Percentiles rank a stretch among this genome's conserved stretches.
Evolutionary conservation across 2,113 vertebrate genomes (phyloP).

Genomic region (Cinclus cinclus): DNA sequence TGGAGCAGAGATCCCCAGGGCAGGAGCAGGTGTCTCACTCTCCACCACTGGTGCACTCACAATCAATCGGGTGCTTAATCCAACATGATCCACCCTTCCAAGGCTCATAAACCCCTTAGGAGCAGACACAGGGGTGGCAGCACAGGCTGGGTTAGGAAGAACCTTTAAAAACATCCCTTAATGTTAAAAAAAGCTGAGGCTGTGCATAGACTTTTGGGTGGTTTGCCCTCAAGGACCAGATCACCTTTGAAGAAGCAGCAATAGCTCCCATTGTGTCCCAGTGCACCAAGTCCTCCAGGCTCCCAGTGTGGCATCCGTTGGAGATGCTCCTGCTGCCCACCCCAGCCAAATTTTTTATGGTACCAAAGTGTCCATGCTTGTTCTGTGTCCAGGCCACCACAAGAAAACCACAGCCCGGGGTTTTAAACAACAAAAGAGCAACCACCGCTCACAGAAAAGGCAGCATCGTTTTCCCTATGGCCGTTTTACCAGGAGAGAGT

Average conservation of each 20-base stretch:
- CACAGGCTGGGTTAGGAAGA: not conserved
- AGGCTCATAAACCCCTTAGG: not conserved
- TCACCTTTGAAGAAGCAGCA: not conserved
- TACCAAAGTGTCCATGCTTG: slow-evolving; percentile 23
- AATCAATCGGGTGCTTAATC: not conserved
- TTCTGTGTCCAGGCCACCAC: not conserved
- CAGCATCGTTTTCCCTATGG: accelerated
- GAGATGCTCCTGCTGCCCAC: not conserved
- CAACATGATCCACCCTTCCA: not conserved
- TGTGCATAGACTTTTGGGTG: not conserved
- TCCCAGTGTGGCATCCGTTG: not conserved
- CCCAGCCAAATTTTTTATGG: not conserved
- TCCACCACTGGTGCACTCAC: not conserved
- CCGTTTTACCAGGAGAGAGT: accelerated
- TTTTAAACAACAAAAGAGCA: not conserved
- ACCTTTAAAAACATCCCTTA: not conserved
- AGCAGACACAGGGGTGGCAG: not conserved
- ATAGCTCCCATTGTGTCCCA: not conserved
- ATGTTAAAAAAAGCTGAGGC: not conserved
- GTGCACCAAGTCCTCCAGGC: not conserved
- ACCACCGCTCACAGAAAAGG: not conserved
- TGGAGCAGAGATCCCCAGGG: not conserved
- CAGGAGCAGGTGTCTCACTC: not conserved
- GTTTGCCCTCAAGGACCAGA: not conserved
- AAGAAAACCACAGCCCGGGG: not conserved